These are phyloP conservation scores for Tillus elongatus DNA, from an alignment of 2,888 invertebrate species.

Conservation along the genomic window DNA sequence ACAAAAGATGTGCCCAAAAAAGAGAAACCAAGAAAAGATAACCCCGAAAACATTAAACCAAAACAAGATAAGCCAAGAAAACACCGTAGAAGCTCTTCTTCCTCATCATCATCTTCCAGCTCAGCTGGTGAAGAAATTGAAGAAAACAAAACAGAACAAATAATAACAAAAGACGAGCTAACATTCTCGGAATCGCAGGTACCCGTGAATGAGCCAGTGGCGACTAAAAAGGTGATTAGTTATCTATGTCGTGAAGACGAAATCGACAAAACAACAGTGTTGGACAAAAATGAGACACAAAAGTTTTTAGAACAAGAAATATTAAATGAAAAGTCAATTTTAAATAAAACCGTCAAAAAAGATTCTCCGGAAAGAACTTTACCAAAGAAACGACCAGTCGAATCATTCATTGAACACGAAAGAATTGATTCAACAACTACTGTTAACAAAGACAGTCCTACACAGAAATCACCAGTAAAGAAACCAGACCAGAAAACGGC, in stretches of 20 bases:
- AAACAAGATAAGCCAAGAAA: not conserved
- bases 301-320: conserved; percentile 1
- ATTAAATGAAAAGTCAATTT: not conserved
- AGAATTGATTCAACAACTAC: conserved; percentile 12
- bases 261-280: not conserved
- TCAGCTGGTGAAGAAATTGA: not conserved
- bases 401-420: conserved; percentile 22
- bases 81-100: not conserved
- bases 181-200: no score
- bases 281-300: not conserved
- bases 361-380: conserved; percentile 20
- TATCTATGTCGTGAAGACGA: no score
- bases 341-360: conserved; percentile 30
- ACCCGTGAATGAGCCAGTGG: not conserved
- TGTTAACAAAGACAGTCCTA: conserved; percentile 13
- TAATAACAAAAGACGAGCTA: no score
- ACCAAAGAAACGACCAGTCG: conserved; percentile 14
- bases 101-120: not conserved
- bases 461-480: conserved; percentile 14
- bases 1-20: not conserved
- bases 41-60: conserved; percentile 1
- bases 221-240: not conserved
- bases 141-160: no score
- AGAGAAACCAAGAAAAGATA: conserved; percentile 6
- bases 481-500: conserved; percentile 7